These are phyloP conservation scores for Rhynchophorus ferrugineus DNA, from an alignment of 1,140 invertebrate species.

Conservation along the genomic window DNA sequence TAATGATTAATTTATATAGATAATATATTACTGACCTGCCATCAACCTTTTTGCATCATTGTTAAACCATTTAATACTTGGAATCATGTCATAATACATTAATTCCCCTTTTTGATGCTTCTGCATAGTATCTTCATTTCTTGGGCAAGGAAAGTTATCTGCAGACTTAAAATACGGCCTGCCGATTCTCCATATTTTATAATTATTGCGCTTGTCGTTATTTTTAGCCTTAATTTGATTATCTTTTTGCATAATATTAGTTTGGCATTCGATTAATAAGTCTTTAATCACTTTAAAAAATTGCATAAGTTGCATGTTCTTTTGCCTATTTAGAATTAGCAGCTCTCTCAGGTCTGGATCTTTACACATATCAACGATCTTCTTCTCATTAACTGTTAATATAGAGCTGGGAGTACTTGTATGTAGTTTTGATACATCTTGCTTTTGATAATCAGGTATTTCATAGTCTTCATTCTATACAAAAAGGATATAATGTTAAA, in stretches of 20 bases:
- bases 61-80: conserved; percentile 23
- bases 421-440: conserved; percentile 7
- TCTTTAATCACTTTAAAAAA: conserved; percentile 27
- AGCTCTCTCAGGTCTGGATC: conserved; percentile 24
- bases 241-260: conserved; percentile 17
- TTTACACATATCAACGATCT: conserved; percentile 22
- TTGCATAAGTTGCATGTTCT: conserved; percentile 26
- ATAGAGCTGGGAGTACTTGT: conserved; percentile 5
- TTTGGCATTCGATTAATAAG: conserved; percentile 22
- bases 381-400: conserved; percentile 23
- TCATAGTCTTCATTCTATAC: conserved; percentile 7
- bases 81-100: conserved; percentile 23
- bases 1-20: background rate
- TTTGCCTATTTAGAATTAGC: conserved; percentile 25
- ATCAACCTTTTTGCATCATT: conserved; percentile 16
- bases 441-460: conserved; percentile 4
- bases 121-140: conserved; percentile 29
- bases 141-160: conserved; percentile 28
- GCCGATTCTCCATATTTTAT: conserved; percentile 27
- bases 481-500: too few relatives aligned
- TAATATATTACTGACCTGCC: conserved; percentile 5
- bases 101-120: conserved; percentile 30
- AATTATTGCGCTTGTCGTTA: conserved; percentile 1
- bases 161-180: conserved; percentile 37
- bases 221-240: conserved; percentile 12